Evolutionary conservation across 2,113 vertebrate species (phyloP).

Genomic region (Camelus bactrianus): DNA sequence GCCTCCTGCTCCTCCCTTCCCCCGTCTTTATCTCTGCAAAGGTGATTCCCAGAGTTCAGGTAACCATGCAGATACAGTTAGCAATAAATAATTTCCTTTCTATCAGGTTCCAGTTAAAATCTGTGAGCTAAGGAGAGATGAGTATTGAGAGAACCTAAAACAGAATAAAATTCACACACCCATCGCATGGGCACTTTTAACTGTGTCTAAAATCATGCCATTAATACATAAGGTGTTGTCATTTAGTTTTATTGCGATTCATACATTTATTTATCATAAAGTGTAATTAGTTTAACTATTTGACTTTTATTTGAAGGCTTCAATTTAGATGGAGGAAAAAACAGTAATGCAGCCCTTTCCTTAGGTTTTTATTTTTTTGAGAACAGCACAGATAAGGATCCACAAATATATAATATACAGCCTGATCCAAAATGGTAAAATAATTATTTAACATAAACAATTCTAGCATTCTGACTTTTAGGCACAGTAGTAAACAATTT

Average conservation of each 20-base stretch:
- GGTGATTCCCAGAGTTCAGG: background rate
- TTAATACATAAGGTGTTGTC: background rate
- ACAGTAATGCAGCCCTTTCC: background rate
- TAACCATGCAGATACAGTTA: background rate
- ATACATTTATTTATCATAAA: slow-evolving; percentile 12
- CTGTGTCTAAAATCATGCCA: background rate
- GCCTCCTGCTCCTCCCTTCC: background rate
- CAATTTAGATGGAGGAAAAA: background rate
- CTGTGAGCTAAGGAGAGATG: background rate
- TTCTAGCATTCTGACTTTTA: background rate
- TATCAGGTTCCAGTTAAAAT: background rate
- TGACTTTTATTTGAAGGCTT: slow-evolving; percentile 42
- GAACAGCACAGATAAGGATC: slow-evolving; percentile 19
- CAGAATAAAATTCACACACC: background rate
- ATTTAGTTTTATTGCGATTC: slow-evolving; percentile 28
- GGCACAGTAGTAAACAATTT: background rate
- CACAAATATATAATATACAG: background rate
- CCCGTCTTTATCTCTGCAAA: background rate
- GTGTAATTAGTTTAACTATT: slow-evolving; percentile 28
- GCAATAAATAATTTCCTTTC: background rate
- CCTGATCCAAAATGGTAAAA: background rate
- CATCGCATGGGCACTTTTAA: background rate
- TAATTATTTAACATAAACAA: background rate
- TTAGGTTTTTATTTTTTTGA: background rate
- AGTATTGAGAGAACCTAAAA: background rate